phyloP scores from a whole-genome alignment of 2,888 invertebrate species.

The Mylabris sibirica region DNA sequence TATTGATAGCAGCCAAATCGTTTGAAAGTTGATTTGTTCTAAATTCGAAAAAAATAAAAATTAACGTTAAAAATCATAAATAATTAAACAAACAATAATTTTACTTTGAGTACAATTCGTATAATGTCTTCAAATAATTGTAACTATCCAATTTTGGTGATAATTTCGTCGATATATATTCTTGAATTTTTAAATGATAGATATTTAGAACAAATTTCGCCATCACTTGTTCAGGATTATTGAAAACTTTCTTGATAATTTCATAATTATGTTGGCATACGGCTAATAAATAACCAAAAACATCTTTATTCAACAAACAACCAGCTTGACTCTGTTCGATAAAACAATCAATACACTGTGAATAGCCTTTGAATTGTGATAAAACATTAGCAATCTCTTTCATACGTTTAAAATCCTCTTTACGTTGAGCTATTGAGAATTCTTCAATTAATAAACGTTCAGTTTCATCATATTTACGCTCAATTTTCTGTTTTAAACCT shows the following conservation, averaged over 20 bases:
- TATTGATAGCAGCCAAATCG: constrained; percentile 76
- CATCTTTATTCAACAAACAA: constrained; percentile 84
- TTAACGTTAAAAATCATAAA: too few relatives aligned
- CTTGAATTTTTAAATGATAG: constrained; percentile 88
- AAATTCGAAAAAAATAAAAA: constrained; percentile 20
- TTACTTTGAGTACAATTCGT: constrained; percentile 89
- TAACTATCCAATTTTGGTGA: constrained; percentile 84
- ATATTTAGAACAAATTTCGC: constrained; percentile 96
- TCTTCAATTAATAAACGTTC: constrained; percentile 91
- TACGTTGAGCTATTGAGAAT: constrained; percentile 88
- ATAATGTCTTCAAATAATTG: constrained; percentile 86
- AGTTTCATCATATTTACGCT: constrained; percentile 88
- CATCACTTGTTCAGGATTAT: constrained; percentile 96
- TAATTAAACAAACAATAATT: constrained; percentile 24
- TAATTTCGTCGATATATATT: constrained; percentile 83
- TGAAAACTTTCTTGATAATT: constrained; percentile 88
- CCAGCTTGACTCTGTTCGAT: constrained; percentile 96
- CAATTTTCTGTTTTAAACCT: constrained; percentile 84
- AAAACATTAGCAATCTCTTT: constrained; percentile 90
- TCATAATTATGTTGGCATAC: constrained; percentile 88
- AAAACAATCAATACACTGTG: constrained; percentile 94
- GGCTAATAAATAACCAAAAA: constrained; percentile 89
- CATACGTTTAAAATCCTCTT: constrained; percentile 87
- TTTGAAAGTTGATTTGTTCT: constrained; percentile 79
- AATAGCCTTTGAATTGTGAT: constrained; percentile 95